Percentiles rank a stretch among this genome's conserved stretches.
Conservation (phyloP, 2,113 vertebrate genomes). For the Pardalotus punctatus region DNA sequence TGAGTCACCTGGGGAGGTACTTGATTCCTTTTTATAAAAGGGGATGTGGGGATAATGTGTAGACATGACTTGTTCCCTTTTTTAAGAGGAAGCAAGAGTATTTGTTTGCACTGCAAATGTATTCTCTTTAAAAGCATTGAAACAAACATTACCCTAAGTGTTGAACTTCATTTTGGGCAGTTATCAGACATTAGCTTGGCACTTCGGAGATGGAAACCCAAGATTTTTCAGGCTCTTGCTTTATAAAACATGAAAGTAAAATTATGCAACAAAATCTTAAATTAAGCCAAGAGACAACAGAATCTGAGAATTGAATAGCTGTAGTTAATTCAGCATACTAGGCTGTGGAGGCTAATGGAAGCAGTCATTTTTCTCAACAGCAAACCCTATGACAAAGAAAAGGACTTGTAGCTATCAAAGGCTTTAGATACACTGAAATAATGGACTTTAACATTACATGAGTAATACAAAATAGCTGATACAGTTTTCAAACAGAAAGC, state of each 20-base stretch:
- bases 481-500: not conserved
- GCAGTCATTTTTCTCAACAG: not conserved
- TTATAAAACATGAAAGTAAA: not conserved
- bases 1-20: not conserved
- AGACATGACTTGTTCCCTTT: not conserved
- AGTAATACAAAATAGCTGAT: not conserved
- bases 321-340: not conserved
- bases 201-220: not conserved
- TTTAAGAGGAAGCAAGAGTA: not conserved
- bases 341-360: not conserved
- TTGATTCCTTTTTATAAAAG: not conserved
- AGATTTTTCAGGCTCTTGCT: not conserved
- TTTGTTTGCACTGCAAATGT: not conserved
- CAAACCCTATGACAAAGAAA: not conserved
- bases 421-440: not conserved
- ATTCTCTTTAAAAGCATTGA: not conserved
- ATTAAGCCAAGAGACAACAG: not conserved
- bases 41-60: not conserved
- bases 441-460: not conserved
- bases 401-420: not conserved
- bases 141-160: not conserved
- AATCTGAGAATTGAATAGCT: not conserved
- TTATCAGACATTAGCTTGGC: not conserved
- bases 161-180: not conserved
- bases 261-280: not conserved